A percentile compares a stretch with the other conserved stretches of the same genome.
phyloP scores from a whole-genome alignment of 2,888 invertebrate species.

The Drosophila maculinotata region DNA sequence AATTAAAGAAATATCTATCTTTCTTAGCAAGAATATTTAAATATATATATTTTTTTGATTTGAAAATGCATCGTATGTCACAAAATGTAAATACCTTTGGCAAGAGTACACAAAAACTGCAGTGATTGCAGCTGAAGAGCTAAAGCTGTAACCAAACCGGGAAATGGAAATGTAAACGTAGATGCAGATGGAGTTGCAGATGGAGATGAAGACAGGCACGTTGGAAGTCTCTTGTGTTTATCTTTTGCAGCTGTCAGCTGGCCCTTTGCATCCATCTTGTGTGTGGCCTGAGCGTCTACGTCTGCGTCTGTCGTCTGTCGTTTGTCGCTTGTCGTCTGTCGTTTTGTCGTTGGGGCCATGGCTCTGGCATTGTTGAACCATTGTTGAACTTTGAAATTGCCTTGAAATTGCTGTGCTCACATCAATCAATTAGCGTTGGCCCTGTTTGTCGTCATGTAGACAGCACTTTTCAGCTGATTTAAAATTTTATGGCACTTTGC shows the following conservation, averaged over 20 bases:
- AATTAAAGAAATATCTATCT: too few species aligned
- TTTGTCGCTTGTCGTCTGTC: conserved; percentile 23
- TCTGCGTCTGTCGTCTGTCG: conserved; percentile 39
- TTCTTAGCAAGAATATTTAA: too few species aligned
- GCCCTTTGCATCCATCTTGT: conserved; percentile 55
- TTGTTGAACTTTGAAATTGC: conserved; percentile 79
- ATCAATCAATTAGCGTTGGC: conserved; percentile 74
- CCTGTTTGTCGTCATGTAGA: conserved; percentile 53
- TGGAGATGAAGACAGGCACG: conserved; percentile 3
- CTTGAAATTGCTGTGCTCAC: conserved; percentile 76
- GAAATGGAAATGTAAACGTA: not conserved
- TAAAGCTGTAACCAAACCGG: too few species aligned
- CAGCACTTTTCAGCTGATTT: conserved; percentile 58
- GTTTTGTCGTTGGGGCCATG: conserved; percentile 13
- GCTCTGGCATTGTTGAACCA: conserved; percentile 50
- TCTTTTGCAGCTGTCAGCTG: conserved; percentile 68
- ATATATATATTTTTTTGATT: too few species aligned
- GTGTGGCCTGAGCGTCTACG: conserved; percentile 9
- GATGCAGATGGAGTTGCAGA: conserved; percentile 3
- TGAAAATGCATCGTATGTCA: too few species aligned
- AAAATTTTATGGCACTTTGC: conserved; percentile 52
- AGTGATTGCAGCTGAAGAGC: conserved; percentile 37
- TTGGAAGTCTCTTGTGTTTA: conserved; percentile 57
- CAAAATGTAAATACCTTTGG: not conserved
- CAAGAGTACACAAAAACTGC: conserved; percentile 15